Base-by-base conservation (phyloP, 92 coral and sea anemone genomes). In the Diadumene lineata region DNA sequence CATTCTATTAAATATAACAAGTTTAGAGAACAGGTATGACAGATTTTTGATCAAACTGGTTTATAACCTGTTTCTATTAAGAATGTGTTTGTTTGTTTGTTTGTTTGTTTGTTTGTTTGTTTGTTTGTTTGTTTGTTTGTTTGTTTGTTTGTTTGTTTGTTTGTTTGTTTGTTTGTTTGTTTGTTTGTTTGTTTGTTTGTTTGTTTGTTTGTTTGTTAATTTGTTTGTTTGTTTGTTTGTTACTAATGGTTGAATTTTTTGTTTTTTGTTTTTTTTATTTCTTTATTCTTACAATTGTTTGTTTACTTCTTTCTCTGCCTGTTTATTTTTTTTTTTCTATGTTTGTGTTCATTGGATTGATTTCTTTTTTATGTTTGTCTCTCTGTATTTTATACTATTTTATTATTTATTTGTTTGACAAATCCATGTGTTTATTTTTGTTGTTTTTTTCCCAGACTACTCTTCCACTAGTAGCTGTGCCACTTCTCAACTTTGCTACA, bases 11-110 rank as follows among this genome's bases (percentile, higher is more conserved):
- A 82, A 31, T 85, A 70, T 60, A 67, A 32, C 77, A 86, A 74
- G 43, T 91, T 76, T 56, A 53, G 73, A 13, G 34, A 70, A 63
- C 85, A 91, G 97, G 97, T 91, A 77, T 58, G 17, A 29, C 48
- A n/a, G 38, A 51, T 34, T 70, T 31, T n/a, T n/a, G n/a, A n/a
- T n/a, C 33, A 44, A 11, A 70, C 48, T 38, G 48, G 48, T 38
- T 38, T 38, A 4, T 4, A 38, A 38, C 48, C 48, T 38, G 48
- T 38, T 38, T 38, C n/a, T n/a, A n/a, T n/a, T n/a, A n/a, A n/a
- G n/a, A n/a, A n/a, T n/a, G n/a, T n/a, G n/a, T n/a, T n/a, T n/a
- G n/a, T n/a, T 4, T 6, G 48, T 13, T 38, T 38, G 48, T 38
- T 38, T 38, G 6, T 38, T 13, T 4, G 13, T 38, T 38, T 38